These are phyloP conservation scores for Phaedon cochleariae DNA, from an alignment of 2,888 invertebrate species.

Conservation along the genomic window DNA sequence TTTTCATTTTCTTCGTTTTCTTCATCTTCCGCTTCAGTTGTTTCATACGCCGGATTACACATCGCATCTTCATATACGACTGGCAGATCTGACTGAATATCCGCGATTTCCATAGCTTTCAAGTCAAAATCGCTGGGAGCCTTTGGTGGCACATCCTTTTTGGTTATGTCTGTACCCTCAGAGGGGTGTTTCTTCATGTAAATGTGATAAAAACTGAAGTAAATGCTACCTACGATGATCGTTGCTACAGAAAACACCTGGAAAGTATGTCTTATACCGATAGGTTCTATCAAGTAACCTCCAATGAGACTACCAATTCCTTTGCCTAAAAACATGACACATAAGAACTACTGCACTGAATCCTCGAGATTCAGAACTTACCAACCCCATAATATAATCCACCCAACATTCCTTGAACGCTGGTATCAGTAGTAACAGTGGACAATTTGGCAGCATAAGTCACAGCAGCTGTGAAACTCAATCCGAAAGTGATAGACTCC, in stretches of 20 bases:
- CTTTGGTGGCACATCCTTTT: conserved; percentile 61
- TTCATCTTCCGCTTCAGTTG: conserved; percentile 51
- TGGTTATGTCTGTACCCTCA: conserved; percentile 68
- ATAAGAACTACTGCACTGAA: too few species aligned
- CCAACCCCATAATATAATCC: conserved; percentile 84
- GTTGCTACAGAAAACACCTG: conserved; percentile 73
- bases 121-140: conserved; percentile 45
- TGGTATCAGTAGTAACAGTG: conserved; percentile 77
- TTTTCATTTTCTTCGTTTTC: conserved; percentile 18
- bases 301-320: conserved; percentile 80
- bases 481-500: conserved; percentile 78
- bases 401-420: conserved; percentile 80
- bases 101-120: conserved; percentile 41
- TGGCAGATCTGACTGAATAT: conserved; percentile 44
- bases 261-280: conserved; percentile 77
- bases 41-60: conserved; percentile 55
- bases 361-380: conserved; percentile 49
- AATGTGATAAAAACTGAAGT: conserved; percentile 73
- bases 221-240: conserved; percentile 71
- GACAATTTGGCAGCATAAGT: conserved; percentile 80
- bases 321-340: too few species aligned
- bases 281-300: conserved; percentile 76
- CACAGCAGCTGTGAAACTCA: conserved; percentile 80
- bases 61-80: conserved; percentile 54
- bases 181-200: conserved; percentile 69